Evolutionary conservation across 2,113 vertebrate species (phyloP), one percentile per base, ranked within the genome.

Genomic region (Megaleporinus macrocephalus): DNA sequence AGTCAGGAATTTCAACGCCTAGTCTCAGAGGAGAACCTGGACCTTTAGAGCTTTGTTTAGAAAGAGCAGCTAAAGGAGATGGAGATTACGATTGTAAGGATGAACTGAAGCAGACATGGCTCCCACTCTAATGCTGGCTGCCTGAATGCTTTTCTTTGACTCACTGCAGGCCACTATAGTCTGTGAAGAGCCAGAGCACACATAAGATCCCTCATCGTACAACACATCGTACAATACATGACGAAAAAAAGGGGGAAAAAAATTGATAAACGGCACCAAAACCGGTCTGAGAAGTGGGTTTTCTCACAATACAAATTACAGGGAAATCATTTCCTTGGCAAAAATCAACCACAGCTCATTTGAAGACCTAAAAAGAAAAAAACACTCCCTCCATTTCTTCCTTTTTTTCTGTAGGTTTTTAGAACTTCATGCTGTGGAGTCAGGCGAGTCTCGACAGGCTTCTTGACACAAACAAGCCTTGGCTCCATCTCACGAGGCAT

Each of bases 401-500:
- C 86, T 89, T 88, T 89, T 93, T 93, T 62, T 24, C 51, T 66
- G 47, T 72, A 86, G 90, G 89, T 94, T 92, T 57, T 91, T 36
- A 83, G 92, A 93, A 92, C 87, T 91, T 95, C 86, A 94, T 92
- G 90, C 94, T 92, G 91, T 88, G 88, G 89, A 87, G 90, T 89
- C 84, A 82, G 91, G 94, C 97, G 86, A 96, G 97, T 96, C 92
- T 78, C 80, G 93, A 97, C 96, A 98, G 87, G 98, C 92, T 93
- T 41, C 79, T 87, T 94, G 94, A 95, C 95, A 96, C 91, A 97
- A 98, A 98, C 97, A 97, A 96, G 97, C 96, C 96, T 95, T 95
- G 92, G 96, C 97, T 93, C 94, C 94, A 94, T 95, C 95, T 94
- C 93, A 93, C 91, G 92, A 94, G 92, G 96, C 95, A 96, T 95